These are phyloP conservation scores for Meles meles DNA, from an alignment of 2,113 vertebrate species.

Conservation along the genomic window DNA sequence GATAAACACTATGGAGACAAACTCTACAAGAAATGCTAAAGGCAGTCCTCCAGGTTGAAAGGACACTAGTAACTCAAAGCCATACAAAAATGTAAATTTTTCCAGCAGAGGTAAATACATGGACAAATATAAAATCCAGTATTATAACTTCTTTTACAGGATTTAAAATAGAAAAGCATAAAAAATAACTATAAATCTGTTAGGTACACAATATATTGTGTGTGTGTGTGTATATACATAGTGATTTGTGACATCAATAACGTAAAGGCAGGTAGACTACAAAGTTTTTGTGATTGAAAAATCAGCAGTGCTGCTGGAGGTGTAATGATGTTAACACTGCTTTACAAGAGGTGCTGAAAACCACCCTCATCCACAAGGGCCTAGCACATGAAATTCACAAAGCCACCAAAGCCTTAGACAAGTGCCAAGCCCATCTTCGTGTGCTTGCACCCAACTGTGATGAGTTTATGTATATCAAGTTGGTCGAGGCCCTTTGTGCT, in stretches of 20 bases:
- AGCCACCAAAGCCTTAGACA: neutral
- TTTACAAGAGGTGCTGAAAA: neutral
- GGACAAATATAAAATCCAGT: neutral
- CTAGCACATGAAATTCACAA: neutral
- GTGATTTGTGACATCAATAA: neutral
- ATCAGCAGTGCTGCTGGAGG: neutral
- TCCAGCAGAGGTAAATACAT: neutral
- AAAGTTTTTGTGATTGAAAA: neutral
- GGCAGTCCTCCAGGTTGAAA: neutral
- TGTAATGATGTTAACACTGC: neutral
- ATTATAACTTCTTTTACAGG: neutral
- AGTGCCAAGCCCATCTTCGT: neutral
- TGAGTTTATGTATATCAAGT: neutral
- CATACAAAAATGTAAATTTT: neutral
- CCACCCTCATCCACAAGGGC: neutral
- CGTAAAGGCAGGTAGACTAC: neutral
- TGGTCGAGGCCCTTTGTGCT: neutral
- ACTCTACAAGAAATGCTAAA: neutral
- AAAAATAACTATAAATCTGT: constrained; percentile 1
- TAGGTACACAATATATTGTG: neutral
- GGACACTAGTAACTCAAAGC: neutral
- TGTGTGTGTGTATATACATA: too few relatives aligned
- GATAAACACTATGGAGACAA: neutral
- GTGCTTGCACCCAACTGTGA: neutral
- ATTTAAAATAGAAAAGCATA: constrained; percentile 40